These are phyloP conservation scores for Calonectris borealis DNA, from an alignment of 2,113 vertebrate genomes.

Conservation along the genomic window DNA sequence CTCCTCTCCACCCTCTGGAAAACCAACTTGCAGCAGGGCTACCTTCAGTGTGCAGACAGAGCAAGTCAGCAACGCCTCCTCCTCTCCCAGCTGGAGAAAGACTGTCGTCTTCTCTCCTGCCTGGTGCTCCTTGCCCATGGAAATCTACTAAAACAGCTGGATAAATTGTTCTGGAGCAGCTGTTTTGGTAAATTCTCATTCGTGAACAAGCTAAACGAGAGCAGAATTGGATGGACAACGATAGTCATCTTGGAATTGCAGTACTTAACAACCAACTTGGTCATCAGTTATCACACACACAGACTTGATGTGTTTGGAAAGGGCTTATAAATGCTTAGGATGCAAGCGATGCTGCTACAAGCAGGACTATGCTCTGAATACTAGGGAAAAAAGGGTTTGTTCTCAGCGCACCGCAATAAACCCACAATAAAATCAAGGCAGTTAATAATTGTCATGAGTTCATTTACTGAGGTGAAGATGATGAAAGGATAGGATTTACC, in stretches of 20 bases:
- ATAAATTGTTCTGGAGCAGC: background rate
- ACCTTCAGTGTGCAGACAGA: rapidly evolving
- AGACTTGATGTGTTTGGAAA: background rate
- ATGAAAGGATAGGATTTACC: background rate
- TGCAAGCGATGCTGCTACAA: background rate
- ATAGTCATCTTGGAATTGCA: background rate
- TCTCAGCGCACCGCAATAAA: background rate
- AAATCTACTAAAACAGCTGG: rapidly evolving
- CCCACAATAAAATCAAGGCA: background rate
- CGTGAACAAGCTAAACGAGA: rapidly evolving
- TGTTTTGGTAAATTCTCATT: rapidly evolving
- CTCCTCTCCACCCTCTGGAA: background rate
- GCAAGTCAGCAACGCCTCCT: rapidly evolving
- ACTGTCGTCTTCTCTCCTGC: background rate
- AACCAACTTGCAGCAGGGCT: background rate
- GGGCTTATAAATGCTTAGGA: background rate
- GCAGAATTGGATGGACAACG: background rate
- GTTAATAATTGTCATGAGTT: background rate
- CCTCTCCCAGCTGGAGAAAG: background rate
- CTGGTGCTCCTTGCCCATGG: background rate
- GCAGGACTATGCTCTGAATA: background rate
- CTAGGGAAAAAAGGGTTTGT: background rate
- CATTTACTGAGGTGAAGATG: background rate
- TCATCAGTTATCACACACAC: background rate
- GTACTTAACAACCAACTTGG: background rate